These are phyloP conservation scores for Nautilus pompilius DNA, from an alignment of 1,140 invertebrate species.

Conservation along the genomic window DNA sequence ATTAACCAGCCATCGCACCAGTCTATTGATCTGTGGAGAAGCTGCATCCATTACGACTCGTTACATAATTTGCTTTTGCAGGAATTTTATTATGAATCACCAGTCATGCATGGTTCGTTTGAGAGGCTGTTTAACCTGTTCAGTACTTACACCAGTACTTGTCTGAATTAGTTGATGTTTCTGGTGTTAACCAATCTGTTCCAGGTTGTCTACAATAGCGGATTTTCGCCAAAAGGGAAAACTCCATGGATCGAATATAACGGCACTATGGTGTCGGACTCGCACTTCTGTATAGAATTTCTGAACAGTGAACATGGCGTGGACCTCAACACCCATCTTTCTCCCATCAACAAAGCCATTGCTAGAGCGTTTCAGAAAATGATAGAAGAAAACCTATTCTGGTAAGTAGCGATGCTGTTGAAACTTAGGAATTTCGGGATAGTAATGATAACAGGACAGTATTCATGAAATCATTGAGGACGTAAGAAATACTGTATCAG, in stretches of 20 bases:
- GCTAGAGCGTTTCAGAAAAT: conserved; percentile 35
- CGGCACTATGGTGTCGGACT: conserved; percentile 46
- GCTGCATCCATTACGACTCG: no score
- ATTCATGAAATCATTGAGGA: no score
- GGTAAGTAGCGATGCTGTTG: no score
- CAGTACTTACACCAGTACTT: background rate
- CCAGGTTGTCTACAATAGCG: background rate
- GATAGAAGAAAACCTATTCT: conserved; percentile 46
- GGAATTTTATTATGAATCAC: no score
- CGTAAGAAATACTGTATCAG: no score
- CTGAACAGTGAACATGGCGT: conserved; percentile 36
- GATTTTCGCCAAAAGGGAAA: conserved; percentile 14
- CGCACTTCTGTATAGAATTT: conserved; percentile 48
- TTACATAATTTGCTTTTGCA: no score
- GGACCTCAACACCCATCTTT: conserved; percentile 29
- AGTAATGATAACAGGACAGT: no score
- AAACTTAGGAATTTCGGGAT: no score
- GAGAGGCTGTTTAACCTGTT: background rate
- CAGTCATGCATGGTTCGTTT: background rate
- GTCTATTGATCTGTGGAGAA: no score
- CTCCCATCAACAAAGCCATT: conserved; percentile 18
- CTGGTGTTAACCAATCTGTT: background rate
- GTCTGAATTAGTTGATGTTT: background rate
- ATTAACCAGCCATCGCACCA: no score
- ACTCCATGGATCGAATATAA: conserved; percentile 52